A percentile compares a stretch with the other conserved stretches of the same genome.
phyloP scores from a whole-genome alignment of 2,113 vertebrate genomes.

The Spea multiplicata region DNA sequence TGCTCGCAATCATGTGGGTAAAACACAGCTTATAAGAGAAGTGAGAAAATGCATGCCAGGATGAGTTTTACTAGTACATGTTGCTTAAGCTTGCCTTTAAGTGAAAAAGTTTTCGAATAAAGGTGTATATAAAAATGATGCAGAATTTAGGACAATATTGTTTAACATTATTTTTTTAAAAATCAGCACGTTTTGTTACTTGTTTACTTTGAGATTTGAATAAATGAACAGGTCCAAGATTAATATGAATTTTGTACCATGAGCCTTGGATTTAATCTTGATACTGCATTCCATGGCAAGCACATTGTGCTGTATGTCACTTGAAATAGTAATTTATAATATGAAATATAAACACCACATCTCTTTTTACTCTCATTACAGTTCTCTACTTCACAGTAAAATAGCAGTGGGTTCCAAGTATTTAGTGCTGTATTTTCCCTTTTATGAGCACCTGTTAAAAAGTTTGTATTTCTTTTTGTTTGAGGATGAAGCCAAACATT shows the following conservation, averaged over 20 bases:
- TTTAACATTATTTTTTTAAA: too few species aligned
- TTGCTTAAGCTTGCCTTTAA: too few species aligned
- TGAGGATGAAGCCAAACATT: background rate
- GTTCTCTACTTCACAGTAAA: slow-evolving; percentile 5
- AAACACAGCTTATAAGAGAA: too few species aligned
- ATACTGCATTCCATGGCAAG: slow-evolving; percentile 11
- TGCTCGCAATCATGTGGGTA: too few species aligned
- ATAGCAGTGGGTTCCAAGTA: slow-evolving; percentile 14
- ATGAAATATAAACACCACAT: slow-evolving; percentile 30
- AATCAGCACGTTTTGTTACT: too few species aligned
- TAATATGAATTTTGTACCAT: slow-evolving; percentile 13
- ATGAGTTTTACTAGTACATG: too few species aligned
- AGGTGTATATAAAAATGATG: too few species aligned
- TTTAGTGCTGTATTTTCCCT: background rate
- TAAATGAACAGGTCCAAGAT: background rate
- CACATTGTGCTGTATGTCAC: slow-evolving; percentile 7
- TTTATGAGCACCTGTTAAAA: slow-evolving; percentile 7
- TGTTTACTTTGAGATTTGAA: too few species aligned
- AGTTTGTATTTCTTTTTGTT: slow-evolving; percentile 8
- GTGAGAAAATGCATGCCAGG: too few species aligned
- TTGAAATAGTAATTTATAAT: slow-evolving; percentile 11
- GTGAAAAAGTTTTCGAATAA: too few species aligned
- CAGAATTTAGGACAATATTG: too few species aligned
- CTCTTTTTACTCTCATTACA: slow-evolving; percentile 18
- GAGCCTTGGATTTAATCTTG: slow-evolving; percentile 4